Evolutionary conservation across 2,113 vertebrate genomes (phyloP), one percentile per base, ranked within the genome.

Genomic region (Ellobius talpinus): DNA sequence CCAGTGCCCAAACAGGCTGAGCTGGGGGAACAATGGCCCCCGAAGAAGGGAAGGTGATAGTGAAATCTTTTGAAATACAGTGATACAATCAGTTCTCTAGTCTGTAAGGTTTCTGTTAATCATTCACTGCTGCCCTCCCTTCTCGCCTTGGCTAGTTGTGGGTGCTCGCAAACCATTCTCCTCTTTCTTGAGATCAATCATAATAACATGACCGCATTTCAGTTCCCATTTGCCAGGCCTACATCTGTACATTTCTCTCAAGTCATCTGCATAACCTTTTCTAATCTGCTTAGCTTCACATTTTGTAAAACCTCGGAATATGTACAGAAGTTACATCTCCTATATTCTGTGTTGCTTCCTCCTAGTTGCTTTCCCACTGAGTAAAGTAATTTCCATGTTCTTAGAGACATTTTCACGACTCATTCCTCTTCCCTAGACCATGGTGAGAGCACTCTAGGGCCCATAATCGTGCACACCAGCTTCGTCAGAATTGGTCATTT

Each of bases 261-360:
- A 92, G 39, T 76, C 72, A 63, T 72, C 33, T 33, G 72, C 66
- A 91, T 89, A 94, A 94, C 90, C 52, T n/a, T 97, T 96, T 58
- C 55, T 90, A 93, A 96, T 87, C 68, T 95, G 31, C 76, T 95
- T 81, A 94, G 81, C 11, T 87, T 81, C 70, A 65, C 33, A 61
- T 90, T 88, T 61, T 96, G 87, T 63, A 79, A 92, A 84, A 55
- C 94, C 70, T 76, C 88, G 81, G 81, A 72, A 92, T 13, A 68
- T 93, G 6, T 55, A 73, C 36, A 87, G 26, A 94, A 85, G 58
- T 87, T 24, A 85, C 84, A 91, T 92, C 70, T 96, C 76, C 70
- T 81, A 63, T 50, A 39, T 31, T 78, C 47, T 90, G 3, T 72
- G 55, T 91, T 85, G 39, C 29, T 95, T 87, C 45, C 92, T 96